Conservation (phyloP, 2,797 vertebrate species). For the Pristis pectinata region DNA sequence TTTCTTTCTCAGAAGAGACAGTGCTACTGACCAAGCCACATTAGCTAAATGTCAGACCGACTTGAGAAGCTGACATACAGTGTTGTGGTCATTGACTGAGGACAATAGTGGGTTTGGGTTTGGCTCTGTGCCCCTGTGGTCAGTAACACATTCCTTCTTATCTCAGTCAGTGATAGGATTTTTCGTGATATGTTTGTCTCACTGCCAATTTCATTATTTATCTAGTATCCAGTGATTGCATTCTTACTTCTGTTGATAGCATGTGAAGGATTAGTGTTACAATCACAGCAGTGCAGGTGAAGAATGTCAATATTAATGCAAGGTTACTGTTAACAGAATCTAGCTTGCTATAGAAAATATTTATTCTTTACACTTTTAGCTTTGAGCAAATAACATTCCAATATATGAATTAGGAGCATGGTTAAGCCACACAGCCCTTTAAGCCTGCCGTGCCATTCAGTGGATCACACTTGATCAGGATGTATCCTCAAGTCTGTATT, state of each 20-base stretch:
- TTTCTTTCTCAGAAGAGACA: not conserved
- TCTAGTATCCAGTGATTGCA: not conserved
- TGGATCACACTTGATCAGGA: no score
- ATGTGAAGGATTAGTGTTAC: not conserved
- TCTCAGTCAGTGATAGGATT: not conserved
- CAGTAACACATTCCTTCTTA: not conserved
- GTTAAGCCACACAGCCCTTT: no score
- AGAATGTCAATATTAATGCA: conserved; percentile 11
- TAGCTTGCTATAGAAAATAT: not conserved
- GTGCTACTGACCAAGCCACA: not conserved
- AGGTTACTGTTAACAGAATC: conserved; percentile 15
- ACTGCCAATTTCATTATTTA: not conserved
- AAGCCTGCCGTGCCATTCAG: no score
- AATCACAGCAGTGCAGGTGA: not conserved
- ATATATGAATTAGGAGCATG: no score
- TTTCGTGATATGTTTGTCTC: no score
- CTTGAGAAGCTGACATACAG: not conserved
- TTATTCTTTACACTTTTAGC: not conserved
- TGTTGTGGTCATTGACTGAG: not conserved
- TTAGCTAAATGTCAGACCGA: not conserved
- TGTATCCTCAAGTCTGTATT: no score
- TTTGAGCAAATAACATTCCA: not conserved
- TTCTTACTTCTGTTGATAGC: not conserved
- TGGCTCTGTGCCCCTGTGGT: not conserved
- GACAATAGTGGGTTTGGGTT: not conserved